A percentile compares a stretch with the other conserved stretches of the same genome.
phyloP scores from a whole-genome alignment of 1,140 invertebrate species.

The Liolophura sinensis region DNA sequence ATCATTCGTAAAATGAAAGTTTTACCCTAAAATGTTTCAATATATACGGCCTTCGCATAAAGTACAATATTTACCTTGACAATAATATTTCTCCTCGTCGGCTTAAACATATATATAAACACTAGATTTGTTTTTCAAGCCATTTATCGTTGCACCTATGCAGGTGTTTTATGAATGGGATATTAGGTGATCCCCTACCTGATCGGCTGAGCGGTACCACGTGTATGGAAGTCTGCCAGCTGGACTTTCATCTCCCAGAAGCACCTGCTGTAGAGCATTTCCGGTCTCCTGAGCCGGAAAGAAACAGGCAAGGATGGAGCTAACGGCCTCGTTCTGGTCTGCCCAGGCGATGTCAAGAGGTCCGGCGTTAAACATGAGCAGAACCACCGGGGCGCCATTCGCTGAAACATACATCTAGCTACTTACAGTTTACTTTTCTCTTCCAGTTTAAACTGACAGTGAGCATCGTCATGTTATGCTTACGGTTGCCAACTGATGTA shows the following conservation, averaged over 20 bases:
- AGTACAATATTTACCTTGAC: too few relatives aligned
- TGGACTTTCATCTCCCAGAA: conserved; percentile 41
- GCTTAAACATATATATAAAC: too few relatives aligned
- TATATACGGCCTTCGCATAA: too few relatives aligned
- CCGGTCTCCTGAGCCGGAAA: conserved; percentile 51
- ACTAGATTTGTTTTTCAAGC: too few relatives aligned
- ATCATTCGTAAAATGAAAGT: neutral
- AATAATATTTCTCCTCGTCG: too few relatives aligned
- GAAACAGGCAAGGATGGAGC: conserved; percentile 49
- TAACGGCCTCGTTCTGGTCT: conserved; percentile 21
- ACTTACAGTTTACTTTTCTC: neutral
- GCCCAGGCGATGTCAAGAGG: conserved; percentile 45
- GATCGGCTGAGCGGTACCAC: conserved; percentile 35
- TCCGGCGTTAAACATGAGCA: conserved; percentile 49
- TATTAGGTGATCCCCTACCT: conserved; percentile 18
- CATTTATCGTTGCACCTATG: too few relatives aligned
- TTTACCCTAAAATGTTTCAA: neutral
- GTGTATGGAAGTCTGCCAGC: conserved; percentile 47
- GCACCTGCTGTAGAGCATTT: conserved; percentile 35
- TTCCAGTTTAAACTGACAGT: neutral
- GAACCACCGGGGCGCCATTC: conserved; percentile 21
- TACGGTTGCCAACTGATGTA: neutral
- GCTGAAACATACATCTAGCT: conserved; percentile 4
- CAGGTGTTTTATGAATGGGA: too few relatives aligned
- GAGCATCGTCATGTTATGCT: neutral